Conservation (phyloP, 2,797 vertebrate species). For the Onychomys arenicola region DNA sequence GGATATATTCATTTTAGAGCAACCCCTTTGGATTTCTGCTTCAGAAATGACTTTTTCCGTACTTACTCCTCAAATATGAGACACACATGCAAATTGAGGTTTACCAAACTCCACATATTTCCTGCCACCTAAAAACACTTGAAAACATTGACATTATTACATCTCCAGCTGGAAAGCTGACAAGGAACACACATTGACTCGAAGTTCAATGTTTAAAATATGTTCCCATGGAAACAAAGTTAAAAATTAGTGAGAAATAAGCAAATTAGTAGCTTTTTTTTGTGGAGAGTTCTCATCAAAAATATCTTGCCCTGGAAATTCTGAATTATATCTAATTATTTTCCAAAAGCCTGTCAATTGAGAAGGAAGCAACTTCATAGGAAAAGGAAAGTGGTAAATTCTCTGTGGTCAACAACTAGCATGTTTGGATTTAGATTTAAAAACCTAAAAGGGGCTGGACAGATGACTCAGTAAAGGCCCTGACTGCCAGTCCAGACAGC, state of each 20-base stretch:
- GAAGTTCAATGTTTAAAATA: constrained; percentile 61
- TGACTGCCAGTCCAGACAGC: too few relatives aligned
- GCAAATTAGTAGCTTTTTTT: background rate
- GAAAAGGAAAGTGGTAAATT: background rate
- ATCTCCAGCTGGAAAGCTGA: constrained; percentile 46
- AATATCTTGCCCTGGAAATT: constrained; percentile 2
- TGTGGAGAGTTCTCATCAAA: constrained; percentile 33
- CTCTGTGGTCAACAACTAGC: background rate
- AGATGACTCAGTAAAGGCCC: background rate
- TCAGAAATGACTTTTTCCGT: constrained; percentile 23
- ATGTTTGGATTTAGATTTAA: background rate
- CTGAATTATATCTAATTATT: constrained; percentile 44
- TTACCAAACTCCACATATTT: background rate
- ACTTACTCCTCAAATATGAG: background rate
- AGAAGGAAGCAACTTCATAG: background rate
- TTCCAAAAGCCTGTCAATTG: background rate
- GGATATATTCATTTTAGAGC: background rate
- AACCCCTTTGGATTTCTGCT: constrained; percentile 22
- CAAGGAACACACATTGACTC: background rate
- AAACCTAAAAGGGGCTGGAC: background rate
- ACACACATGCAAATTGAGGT: background rate
- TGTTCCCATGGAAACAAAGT: constrained; percentile 62
- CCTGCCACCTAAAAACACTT: constrained; percentile 24
- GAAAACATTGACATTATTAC: constrained; percentile 50
- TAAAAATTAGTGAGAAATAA: constrained; percentile 24